Conservation (phyloP, 1,140 invertebrate species). For the Sarcophaga bullata region DNA sequence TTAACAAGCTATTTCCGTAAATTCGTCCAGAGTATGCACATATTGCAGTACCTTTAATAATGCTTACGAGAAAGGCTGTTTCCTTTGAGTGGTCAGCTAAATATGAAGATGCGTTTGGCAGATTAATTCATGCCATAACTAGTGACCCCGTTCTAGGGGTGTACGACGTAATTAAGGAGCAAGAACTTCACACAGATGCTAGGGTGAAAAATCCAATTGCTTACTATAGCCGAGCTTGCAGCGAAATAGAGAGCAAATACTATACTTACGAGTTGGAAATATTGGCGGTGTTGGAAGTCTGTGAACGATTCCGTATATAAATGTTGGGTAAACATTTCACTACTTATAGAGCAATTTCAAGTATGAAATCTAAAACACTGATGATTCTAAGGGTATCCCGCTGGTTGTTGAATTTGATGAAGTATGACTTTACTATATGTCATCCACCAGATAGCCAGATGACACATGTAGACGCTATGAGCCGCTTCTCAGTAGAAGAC, state of each 20-base stretch:
- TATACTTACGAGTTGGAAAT: slow-evolving; percentile 62
- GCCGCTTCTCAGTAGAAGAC: slow-evolving; percentile 30
- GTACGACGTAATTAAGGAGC: slow-evolving; percentile 43
- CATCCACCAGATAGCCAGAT: slow-evolving; percentile 42
- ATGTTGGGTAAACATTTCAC: slow-evolving; percentile 58
- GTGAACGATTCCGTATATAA: slow-evolving; percentile 59
- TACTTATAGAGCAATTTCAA: slow-evolving; percentile 61
- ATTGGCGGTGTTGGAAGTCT: slow-evolving; percentile 51
- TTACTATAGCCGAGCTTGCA: slow-evolving; percentile 10
- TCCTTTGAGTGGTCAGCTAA: too few species aligned
- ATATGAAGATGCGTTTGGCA: slow-evolving; percentile 46
- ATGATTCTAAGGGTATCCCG: slow-evolving; percentile 51
- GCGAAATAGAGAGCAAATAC: slow-evolving; percentile 49
- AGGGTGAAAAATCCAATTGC: slow-evolving; percentile 31
- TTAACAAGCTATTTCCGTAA: slow-evolving; percentile 47
- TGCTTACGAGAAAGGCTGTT: slow-evolving; percentile 46
- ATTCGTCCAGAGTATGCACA: too few species aligned
- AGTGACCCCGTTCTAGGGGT: slow-evolving; percentile 46
- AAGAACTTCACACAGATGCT: slow-evolving; percentile 55
- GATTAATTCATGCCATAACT: slow-evolving; percentile 43
- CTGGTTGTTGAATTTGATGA: slow-evolving; percentile 46
- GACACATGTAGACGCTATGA: slow-evolving; percentile 49
- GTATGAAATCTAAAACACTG: slow-evolving; percentile 62
- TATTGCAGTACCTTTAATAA: slow-evolving; percentile 50
- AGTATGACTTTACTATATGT: too few species aligned